Evolutionary conservation across 2,888 invertebrate species (phyloP).

Genomic region (Venusia cambrica): DNA sequence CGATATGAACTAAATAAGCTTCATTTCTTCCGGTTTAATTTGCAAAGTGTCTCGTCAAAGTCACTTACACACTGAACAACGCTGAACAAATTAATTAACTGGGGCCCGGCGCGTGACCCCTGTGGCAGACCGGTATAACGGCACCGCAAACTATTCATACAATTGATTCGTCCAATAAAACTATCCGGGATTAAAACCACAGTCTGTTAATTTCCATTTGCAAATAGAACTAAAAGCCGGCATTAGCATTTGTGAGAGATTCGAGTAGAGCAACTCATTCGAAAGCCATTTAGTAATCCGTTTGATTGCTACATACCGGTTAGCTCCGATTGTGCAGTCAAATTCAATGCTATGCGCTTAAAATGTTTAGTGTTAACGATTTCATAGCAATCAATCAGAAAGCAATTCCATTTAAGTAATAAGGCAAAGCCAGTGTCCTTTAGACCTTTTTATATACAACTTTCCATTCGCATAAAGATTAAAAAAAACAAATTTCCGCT

Average conservation of each 20-base stretch:
- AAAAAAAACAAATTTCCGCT: too few species aligned
- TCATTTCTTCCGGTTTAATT: conserved; percentile 15
- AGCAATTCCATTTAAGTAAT: conserved; percentile 1
- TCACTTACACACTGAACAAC: conserved; percentile 16
- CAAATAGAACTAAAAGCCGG: conserved; percentile 66
- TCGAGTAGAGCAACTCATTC: conserved; percentile 47
- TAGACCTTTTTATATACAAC: too few species aligned
- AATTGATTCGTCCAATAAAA: conserved; percentile 36
- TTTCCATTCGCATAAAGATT: too few species aligned
- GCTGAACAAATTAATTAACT: conserved; percentile 27
- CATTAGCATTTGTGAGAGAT: conserved; percentile 63
- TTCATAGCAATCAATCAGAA: not conserved
- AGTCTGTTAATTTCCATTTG: conserved; percentile 62
- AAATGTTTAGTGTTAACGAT: conserved; percentile 10
- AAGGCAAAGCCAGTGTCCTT: too few species aligned
- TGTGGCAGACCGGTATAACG: conserved; percentile 29
- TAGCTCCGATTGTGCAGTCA: conserved; percentile 40
- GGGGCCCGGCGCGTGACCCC: conserved; percentile 28
- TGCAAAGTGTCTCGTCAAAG: conserved; percentile 13
- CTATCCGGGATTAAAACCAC: conserved; percentile 46
- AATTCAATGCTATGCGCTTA: conserved; percentile 28
- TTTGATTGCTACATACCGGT: conserved; percentile 54
- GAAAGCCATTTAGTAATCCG: conserved; percentile 55
- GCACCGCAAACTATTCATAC: conserved; percentile 26
- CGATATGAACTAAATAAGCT: too few species aligned